Percentiles rank a stretch among this genome's conserved stretches.
Conservation (phyloP, 2,888 invertebrate genomes). For the Cantharis rustica region DNA sequence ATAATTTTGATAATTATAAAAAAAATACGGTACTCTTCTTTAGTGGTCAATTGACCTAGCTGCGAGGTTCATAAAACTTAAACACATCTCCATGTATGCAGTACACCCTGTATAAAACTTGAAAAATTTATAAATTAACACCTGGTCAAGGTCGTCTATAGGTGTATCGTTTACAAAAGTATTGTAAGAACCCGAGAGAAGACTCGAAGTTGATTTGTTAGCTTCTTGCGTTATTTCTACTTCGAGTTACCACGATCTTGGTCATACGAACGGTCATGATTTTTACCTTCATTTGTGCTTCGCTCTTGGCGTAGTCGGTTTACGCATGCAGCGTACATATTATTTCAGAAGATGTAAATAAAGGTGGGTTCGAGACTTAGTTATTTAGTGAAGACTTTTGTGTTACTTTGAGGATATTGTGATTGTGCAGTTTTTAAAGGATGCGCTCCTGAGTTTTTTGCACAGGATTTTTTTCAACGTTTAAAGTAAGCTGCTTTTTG, state of each 20-base stretch:
- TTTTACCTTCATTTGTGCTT: neutral
- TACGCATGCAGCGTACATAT: neutral
- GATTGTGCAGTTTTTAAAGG: neutral
- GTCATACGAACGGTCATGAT: neutral
- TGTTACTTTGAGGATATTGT: neutral
- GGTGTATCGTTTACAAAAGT: neutral
- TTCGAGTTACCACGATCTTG: neutral
- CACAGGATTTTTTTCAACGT: neutral
- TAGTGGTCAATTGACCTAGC: neutral
- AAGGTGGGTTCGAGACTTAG: neutral
- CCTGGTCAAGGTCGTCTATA: neutral
- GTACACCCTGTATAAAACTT: neutral
- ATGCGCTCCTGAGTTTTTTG: neutral
- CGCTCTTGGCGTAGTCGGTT: neutral
- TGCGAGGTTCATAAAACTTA: neutral
- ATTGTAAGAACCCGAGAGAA: neutral
- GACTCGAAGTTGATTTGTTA: neutral
- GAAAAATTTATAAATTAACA: neutral
- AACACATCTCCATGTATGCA: neutral
- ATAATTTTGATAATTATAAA: neutral
- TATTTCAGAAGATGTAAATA: neutral
- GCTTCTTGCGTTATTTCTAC: neutral
- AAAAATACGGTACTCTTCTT: neutral
- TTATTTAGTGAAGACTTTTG: neutral
- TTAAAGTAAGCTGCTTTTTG: neutral